These are phyloP conservation scores for Drosophila tsacasi DNA, from an alignment of 1,140 invertebrate genomes.

Conservation along the genomic window DNA sequence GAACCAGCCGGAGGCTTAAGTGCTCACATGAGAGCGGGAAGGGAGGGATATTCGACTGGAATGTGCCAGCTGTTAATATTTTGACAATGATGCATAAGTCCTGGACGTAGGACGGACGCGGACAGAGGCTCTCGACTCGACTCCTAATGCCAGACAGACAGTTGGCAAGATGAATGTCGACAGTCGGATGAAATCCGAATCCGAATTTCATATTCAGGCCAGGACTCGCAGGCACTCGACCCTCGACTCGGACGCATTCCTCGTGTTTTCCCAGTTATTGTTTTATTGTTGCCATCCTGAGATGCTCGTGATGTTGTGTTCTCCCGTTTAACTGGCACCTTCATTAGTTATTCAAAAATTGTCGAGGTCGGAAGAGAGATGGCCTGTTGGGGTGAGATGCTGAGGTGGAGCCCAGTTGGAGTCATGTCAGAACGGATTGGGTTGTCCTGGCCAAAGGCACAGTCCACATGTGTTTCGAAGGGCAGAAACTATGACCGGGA, in stretches of 20 bases:
- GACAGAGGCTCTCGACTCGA: slow-evolving; percentile 38
- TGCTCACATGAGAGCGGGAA: slow-evolving; percentile 49
- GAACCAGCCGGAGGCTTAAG: slow-evolving; percentile 56
- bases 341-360: slow-evolving; percentile 83
- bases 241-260: slow-evolving; percentile 31
- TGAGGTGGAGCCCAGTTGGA: slow-evolving; percentile 65
- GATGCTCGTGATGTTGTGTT: slow-evolving; percentile 29
- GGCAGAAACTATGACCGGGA: slow-evolving; percentile 11
- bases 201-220: slow-evolving; percentile 81
- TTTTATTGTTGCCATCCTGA: slow-evolving; percentile 55
- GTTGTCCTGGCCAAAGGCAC: slow-evolving; percentile 36
- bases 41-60: slow-evolving; percentile 25
- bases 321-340: slow-evolving; percentile 70
- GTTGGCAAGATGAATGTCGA: slow-evolving; percentile 81
- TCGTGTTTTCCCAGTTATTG: slow-evolving; percentile 55
- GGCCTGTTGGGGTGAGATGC: background rate
- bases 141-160: slow-evolving; percentile 73
- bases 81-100: slow-evolving; percentile 82
- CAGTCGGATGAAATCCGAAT: slow-evolving; percentile 76
- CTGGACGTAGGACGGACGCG: slow-evolving; percentile 42
- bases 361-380: slow-evolving; percentile 46
- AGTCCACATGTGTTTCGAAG: slow-evolving; percentile 58
- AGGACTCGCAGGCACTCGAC: slow-evolving; percentile 45
- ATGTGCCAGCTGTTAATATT: slow-evolving; percentile 82
- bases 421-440: slow-evolving; percentile 63